phyloP scores from a whole-genome alignment of 2,888 invertebrate species.

The Morpho helenor region DNA sequence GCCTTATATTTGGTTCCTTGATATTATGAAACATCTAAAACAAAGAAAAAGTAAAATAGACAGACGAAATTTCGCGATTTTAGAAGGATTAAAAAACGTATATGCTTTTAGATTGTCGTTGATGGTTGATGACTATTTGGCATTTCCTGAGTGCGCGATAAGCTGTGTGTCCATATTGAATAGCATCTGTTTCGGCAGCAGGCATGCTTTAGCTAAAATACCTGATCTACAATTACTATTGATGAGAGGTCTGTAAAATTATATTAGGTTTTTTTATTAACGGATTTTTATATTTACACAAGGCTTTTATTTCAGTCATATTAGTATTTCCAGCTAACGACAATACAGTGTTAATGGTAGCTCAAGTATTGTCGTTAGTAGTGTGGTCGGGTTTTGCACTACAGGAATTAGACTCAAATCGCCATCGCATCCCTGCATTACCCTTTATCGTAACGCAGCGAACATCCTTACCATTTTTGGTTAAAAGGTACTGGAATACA shows the following conservation, averaged over 20 bases:
- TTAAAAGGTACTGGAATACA: constrained; percentile 59
- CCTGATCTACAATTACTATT: constrained; percentile 54
- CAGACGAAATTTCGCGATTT: no score
- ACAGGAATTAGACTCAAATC: constrained; percentile 53
- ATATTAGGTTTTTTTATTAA: constrained; percentile 9
- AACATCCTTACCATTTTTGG: constrained; percentile 50
- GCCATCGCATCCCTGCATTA: constrained; percentile 56
- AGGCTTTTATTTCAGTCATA: constrained; percentile 47
- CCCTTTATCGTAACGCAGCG: constrained; percentile 50
- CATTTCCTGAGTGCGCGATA: constrained; percentile 74
- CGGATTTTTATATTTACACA: not conserved
- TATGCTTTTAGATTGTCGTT: constrained; percentile 64
- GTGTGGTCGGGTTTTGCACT: constrained; percentile 65
- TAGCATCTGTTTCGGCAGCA: constrained; percentile 56
- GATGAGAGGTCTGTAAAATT: constrained; percentile 46
- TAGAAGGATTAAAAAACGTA: not conserved
- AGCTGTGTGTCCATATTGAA: constrained; percentile 74
- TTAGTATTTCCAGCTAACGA: constrained; percentile 68
- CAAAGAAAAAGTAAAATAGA: no score
- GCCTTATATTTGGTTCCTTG: no score
- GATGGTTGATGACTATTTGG: constrained; percentile 64
- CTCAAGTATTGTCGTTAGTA: constrained; percentile 53
- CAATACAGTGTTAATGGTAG: constrained; percentile 49
- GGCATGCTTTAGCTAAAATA: constrained; percentile 58
- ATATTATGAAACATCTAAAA: no score